Evolutionary conservation across 2,797 vertebrate species (phyloP), one percentile per base, ranked within the genome.

Genomic region (Garrulus glandarius): DNA sequence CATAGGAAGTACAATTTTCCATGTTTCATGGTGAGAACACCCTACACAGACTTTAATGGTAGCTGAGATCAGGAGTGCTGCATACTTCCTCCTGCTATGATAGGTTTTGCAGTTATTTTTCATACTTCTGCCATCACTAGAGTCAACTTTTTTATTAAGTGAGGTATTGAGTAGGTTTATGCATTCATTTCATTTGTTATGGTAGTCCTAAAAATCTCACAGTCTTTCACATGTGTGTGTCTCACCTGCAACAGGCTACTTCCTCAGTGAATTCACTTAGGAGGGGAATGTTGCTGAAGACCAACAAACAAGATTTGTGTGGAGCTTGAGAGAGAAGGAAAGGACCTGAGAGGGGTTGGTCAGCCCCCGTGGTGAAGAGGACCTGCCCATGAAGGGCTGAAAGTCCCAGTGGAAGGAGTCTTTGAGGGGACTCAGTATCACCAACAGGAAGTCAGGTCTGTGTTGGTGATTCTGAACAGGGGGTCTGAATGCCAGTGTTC

Each of bases 301-400:
- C 4, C 12, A 39, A 18, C 14, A 41, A 34, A 21, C 23, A 67
- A 41, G 27, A 46, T 49, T 59, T 41, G 15, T 5, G 4, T 24
- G 23, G 8, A 44, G 16, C 10, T 76, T 79, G 26, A 3, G 3
- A 30, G 18, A 74, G n/a, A 57, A 79, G 14, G 39, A 80, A 77
- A n/a, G 5, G 14, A 3, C 15, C 29, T 39, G 30, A 61, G 16
- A 70, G n/a, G 26, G 24, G 10, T 6, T 65, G 22, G 11, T 46
- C 43, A 88, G 32, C 4, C 30, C 19, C 34, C 0, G 0, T 1
- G 1, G 44, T 30, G 21, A 67, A 15, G 23, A 74, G 27, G 41
- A 77, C 37, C 27, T 87, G 8, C 24, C 41, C 15, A 20, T 3
- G n/a, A 59, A 63, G 24, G 18, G 5, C 23, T 29, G 37, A 63